Evolutionary conservation across 2,797 vertebrate genomes (phyloP).

Genomic region (Enteromius unitaeniatus): DNA sequence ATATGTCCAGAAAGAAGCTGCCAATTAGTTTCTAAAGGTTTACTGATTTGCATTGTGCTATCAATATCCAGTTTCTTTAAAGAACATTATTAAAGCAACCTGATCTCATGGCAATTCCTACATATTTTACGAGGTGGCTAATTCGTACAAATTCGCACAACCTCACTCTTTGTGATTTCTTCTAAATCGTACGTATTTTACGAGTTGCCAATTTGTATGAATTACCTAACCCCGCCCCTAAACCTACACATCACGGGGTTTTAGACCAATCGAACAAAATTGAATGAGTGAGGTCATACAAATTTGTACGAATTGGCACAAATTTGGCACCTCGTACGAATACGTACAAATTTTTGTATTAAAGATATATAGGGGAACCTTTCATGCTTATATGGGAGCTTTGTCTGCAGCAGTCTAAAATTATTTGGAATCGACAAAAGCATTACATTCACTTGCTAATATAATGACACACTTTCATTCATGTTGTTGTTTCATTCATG

Average conservation of each 20-base stretch:
- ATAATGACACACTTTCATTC: neutral
- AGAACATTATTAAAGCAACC: neutral
- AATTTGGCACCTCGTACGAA: no score
- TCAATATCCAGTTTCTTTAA: neutral
- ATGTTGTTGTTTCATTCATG: neutral
- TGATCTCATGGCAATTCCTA: no score
- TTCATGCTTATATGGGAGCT: neutral
- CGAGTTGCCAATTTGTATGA: no score
- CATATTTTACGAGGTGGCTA: no score
- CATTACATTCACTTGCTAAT: neutral
- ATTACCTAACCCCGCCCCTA: no score
- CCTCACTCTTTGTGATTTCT: no score
- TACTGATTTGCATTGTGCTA: neutral
- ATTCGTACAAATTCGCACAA: no score
- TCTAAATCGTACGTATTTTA: no score
- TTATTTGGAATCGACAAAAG: neutral
- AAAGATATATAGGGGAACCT: neutral
- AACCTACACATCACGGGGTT: no score
- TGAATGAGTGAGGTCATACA: no score
- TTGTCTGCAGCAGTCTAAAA: neutral
- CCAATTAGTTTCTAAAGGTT: neutral
- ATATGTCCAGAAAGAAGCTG: neutral
- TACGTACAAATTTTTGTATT: neutral
- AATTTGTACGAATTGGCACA: no score
- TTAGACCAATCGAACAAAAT: no score